Base-by-base conservation (phyloP, 2,113 vertebrate genomes). In the Proteles cristata region DNA sequence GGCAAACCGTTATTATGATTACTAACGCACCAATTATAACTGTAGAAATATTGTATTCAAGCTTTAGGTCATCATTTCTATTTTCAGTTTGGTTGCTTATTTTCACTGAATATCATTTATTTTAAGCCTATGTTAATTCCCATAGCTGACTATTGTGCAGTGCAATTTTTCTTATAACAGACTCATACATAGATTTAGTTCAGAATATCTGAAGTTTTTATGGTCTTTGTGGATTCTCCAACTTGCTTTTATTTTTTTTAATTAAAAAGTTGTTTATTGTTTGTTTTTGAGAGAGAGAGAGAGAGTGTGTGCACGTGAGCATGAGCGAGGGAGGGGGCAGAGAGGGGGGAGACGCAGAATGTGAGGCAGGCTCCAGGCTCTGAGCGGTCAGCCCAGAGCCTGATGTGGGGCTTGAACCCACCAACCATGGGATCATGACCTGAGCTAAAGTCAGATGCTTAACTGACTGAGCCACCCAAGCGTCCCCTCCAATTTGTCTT, bases 31-130 rank as follows among this genome's bases (percentile, higher is more conserved):
- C 68, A 28, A 66, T 74, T 73, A n/a, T 26, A 81, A 77, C 39
- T 58, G 45, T 89, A 93, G 76, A 94, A 97, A 90, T 50, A 35
- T 7, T 65, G 33, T 68, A 2, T 69, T 96, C 17, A 74, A 61
- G 68, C 35, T 80, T 69, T 43, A 82, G 53, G 14, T 19, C 31
- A 87, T 83, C 48, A 87, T 79, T 91, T 92, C 61, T 95, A 58
- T 74, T 93, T 93, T 76, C 84, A 71, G 15, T 73, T 94, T 95
- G 79, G 16, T 76, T 94, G 50, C 58, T 97, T 85, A 61, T 80
- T 97, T 93, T 89, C 21, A 45, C 23, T 53, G 83, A 88, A 1
- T 6, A 50, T 53, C 74, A 33, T 90, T 73, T 96, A 33, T 95
- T 86, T 95, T 83, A 31, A 68, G 83, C 53, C 50, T 12, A 31